Percentiles rank a stretch among this genome's conserved stretches.
phyloP scores from a whole-genome alignment of 2,797 vertebrate genomes.

The Acropternis orthonyx region DNA sequence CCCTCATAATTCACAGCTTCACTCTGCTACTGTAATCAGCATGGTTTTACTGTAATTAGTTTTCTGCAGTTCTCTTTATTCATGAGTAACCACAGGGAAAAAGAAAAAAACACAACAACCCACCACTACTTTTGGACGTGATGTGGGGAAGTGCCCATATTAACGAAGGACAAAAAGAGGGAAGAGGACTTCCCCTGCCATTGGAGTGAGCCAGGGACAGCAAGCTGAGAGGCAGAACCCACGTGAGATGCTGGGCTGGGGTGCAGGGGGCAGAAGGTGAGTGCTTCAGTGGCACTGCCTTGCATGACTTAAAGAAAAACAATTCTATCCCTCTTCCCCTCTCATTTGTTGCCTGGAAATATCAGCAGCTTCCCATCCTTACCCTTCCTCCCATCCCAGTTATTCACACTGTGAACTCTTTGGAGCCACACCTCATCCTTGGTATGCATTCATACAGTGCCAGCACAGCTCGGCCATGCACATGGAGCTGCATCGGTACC shows the following conservation, averaged over 20 bases:
- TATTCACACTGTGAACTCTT: background rate
- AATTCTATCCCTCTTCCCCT: background rate
- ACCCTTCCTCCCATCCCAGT: background rate
- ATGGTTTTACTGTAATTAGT: background rate
- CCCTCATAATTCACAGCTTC: background rate
- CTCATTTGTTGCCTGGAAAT: background rate
- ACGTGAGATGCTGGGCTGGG: rapidly evolving
- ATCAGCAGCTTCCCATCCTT: background rate
- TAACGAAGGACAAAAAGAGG: background rate
- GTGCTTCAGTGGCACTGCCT: background rate
- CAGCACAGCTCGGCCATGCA: rapidly evolving
- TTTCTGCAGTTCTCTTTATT: background rate
- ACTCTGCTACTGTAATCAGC: background rate
- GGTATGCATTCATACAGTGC: background rate
- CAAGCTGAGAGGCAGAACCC: background rate
- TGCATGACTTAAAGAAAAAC: background rate
- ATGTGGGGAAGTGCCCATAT: background rate
- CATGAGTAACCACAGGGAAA: background rate
- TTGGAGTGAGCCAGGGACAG: background rate
- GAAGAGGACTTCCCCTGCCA: background rate
- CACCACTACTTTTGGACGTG: rapidly evolving
- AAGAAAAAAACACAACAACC: background rate
- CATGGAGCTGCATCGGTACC: rapidly evolving
- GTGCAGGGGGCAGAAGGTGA: background rate
- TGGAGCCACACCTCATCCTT: background rate